phyloP scores from a whole-genome alignment of 2,797 vertebrate genomes.

The Alfaro cultratus region DNA sequence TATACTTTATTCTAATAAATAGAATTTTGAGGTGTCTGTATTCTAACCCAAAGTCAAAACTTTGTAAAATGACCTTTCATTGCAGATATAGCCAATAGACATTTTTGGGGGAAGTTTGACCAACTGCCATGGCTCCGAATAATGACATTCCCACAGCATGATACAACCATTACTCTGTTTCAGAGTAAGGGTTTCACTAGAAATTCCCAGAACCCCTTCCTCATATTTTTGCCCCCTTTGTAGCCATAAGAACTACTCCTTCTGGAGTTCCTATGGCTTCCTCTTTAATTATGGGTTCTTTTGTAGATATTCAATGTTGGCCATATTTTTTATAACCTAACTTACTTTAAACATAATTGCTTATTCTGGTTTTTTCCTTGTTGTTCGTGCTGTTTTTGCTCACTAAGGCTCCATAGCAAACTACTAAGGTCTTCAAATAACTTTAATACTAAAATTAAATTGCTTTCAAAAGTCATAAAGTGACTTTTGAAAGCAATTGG shows the following conservation, averaged over 20 bases:
- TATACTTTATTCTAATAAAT: neutral
- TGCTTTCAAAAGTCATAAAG: too few relatives aligned
- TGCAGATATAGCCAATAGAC: neutral
- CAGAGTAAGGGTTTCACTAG: neutral
- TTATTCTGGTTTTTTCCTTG: neutral
- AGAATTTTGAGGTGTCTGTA: neutral
- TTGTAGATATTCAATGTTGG: neutral
- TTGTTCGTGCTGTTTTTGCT: neutral
- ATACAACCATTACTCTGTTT: neutral
- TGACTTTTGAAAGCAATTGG: neutral
- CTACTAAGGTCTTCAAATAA: neutral
- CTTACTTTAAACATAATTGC: neutral
- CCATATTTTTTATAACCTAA: neutral
- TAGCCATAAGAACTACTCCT: too few relatives aligned
- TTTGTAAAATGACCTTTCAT: neutral
- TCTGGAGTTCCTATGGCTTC: neutral
- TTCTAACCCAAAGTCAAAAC: neutral
- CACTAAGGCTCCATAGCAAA: neutral
- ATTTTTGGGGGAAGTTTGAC: neutral
- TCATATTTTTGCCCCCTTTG: neutral
- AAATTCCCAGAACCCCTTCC: neutral
- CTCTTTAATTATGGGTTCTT: neutral
- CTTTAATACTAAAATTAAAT: neutral
- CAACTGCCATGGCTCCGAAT: neutral
- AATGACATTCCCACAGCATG: neutral